A percentile compares a stretch with the other conserved stretches of the same genome.
Conservation (phyloP, 2,888 invertebrate genomes). For the Limnephilus auricula region DNA sequence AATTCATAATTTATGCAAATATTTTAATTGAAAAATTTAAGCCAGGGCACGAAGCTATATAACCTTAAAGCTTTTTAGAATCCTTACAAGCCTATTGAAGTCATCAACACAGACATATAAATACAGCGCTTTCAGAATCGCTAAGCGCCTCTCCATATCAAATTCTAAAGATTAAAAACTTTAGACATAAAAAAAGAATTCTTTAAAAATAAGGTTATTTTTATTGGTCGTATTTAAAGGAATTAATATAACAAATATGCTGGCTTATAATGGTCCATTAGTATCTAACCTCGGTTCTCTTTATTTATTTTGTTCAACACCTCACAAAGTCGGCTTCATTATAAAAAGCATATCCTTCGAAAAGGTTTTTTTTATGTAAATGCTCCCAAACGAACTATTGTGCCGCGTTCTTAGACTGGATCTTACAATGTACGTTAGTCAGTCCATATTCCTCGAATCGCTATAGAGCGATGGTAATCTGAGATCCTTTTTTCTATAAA, state of each 20-base stretch:
- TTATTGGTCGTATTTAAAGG: slow-evolving; percentile 48
- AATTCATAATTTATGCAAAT: background rate
- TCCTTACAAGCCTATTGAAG: background rate
- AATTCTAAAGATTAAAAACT: slow-evolving; percentile 31
- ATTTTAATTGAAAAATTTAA: background rate
- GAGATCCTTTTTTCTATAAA: slow-evolving; percentile 62
- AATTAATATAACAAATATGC: slow-evolving; percentile 49
- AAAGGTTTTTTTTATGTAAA: slow-evolving; percentile 56
- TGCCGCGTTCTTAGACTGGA: slow-evolving; percentile 54
- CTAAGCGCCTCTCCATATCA: slow-evolving; percentile 36
- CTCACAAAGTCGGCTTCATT: slow-evolving; percentile 53
- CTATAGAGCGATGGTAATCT: slow-evolving; percentile 62
- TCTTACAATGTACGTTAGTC: slow-evolving; percentile 63
- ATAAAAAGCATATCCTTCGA: slow-evolving; percentile 52
- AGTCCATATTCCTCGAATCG: slow-evolving; percentile 63
- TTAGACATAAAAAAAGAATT: slow-evolving; percentile 8
- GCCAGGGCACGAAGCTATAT: background rate
- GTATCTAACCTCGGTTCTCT: slow-evolving; percentile 45
- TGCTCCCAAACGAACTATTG: slow-evolving; percentile 62
- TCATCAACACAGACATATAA: background rate
- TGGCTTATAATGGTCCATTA: slow-evolving; percentile 49
- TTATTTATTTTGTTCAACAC: slow-evolving; percentile 56
- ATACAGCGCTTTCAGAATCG: background rate
- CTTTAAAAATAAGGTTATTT: background rate
- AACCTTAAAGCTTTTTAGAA: background rate